phyloP scores from a whole-genome alignment of 1,140 invertebrate species.

The Bactericera cockerelli region DNA sequence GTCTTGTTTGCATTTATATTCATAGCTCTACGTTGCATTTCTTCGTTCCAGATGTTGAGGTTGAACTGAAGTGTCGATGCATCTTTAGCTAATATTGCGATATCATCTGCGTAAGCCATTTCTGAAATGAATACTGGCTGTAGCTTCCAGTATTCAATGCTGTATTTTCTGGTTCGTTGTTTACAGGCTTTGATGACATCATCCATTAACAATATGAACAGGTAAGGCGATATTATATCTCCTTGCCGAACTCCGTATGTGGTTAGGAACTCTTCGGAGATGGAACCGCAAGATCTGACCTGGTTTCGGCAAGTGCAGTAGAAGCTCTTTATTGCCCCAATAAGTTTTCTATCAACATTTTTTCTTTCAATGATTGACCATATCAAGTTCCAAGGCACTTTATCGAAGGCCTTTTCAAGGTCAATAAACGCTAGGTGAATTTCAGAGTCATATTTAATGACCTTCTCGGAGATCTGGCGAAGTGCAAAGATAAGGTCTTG shows the following conservation, averaged over 20 bases:
- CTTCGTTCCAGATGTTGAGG: conserved; percentile 2
- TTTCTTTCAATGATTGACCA: background rate
- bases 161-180: background rate
- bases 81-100: background rate
- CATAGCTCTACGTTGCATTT: background rate
- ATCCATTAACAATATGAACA: background rate
- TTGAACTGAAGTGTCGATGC: background rate
- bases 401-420: background rate
- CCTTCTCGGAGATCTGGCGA: background rate
- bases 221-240: background rate
- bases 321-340: background rate
- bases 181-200: conserved; percentile 2
- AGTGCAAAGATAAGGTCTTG: background rate
- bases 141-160: background rate
- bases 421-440: background rate
- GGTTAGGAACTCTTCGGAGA: background rate
- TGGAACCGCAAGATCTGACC: background rate
- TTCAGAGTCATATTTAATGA: background rate
- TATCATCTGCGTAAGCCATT: background rate
- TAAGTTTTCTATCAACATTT: background rate
- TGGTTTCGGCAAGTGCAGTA: background rate
- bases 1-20: background rate
- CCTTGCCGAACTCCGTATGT: background rate
- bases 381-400: background rate
- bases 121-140: background rate